A percentile compares a stretch with the other conserved stretches of the same genome.
These are phyloP conservation scores for Cheilosia urbana DNA, from an alignment of 2,888 invertebrate genomes.

Conservation along the genomic window DNA sequence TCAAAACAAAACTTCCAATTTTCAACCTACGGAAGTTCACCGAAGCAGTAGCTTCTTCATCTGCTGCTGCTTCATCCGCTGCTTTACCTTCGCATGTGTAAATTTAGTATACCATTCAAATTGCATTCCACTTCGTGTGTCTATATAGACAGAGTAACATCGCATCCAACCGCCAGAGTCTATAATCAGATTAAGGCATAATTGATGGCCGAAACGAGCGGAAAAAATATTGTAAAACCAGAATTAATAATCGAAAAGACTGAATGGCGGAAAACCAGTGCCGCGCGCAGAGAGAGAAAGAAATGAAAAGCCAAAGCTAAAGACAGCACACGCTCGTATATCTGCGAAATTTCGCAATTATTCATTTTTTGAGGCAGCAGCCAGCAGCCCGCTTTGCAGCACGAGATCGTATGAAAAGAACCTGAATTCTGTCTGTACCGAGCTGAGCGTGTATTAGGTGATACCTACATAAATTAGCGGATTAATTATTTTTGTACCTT, in stretches of 20 bases:
- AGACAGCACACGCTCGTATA: conserved; percentile 64
- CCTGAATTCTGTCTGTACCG: conserved; percentile 39
- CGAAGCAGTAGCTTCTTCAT: conserved; percentile 34
- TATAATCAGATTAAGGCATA: conserved; percentile 74
- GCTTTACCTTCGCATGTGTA: conserved; percentile 15
- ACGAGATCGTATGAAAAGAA: conserved; percentile 53
- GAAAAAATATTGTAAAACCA: conserved; percentile 61
- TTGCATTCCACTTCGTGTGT: conserved; percentile 56
- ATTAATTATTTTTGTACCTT: conserved; percentile 76
- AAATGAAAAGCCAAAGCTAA: conserved; percentile 30
- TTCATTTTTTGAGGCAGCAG: conserved; percentile 51
- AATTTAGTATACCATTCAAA: conserved; percentile 29
- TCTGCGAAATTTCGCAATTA: conserved; percentile 72
- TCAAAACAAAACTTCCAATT: conserved; percentile 33
- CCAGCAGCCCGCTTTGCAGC: too few species aligned
- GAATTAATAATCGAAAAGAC: conserved; percentile 73
- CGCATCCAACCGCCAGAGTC: conserved; percentile 22
- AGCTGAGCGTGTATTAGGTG: conserved; percentile 68
- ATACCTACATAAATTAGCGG: conserved; percentile 77
- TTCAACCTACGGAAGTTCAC: conserved; percentile 63
- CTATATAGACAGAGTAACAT: not conserved
- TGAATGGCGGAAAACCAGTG: conserved; percentile 61
- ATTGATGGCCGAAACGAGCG: conserved; percentile 72
- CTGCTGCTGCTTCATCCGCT: not conserved
- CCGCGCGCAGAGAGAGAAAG: conserved; percentile 3